Percentiles rank a stretch among this genome's conserved stretches.
Conservation (phyloP, 2,113 vertebrate species). For the Misgurnus anguillicaudatus region DNA sequence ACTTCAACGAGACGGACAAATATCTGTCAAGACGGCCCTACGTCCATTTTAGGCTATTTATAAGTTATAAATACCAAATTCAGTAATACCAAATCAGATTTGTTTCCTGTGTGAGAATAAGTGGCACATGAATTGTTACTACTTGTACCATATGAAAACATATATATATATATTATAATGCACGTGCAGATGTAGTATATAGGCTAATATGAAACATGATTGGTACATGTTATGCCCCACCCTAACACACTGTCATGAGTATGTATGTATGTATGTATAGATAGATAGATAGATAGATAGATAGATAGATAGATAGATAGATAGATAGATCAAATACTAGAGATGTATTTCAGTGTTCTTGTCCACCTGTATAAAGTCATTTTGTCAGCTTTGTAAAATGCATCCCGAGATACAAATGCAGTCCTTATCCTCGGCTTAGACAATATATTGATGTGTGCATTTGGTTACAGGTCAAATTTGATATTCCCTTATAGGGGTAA, state of each 20-base stretch:
- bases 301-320: too few species aligned
- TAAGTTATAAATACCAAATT: not conserved
- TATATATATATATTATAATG: too few species aligned
- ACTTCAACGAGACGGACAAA: not conserved
- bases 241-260: not conserved
- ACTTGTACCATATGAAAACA: too few species aligned
- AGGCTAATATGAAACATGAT: not conserved
- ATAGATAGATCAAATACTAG: too few species aligned
- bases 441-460: not conserved
- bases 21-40: not conserved
- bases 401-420: too few species aligned
- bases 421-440: not conserved
- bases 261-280: not conserved
- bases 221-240: conserved; percentile 21
- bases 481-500: conserved; percentile 2
- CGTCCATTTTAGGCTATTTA: not conserved
- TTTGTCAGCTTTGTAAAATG: not conserved
- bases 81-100: not conserved
- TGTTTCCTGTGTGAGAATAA: not conserved
- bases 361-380: too few species aligned
- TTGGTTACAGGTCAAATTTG: conserved; percentile 11
- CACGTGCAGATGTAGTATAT: too few species aligned
- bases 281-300: too few species aligned
- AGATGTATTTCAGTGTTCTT: too few species aligned
- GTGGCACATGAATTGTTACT: not conserved